Conservation (phyloP, 1,140 invertebrate species). For the Heterodera schachtii region DNA sequence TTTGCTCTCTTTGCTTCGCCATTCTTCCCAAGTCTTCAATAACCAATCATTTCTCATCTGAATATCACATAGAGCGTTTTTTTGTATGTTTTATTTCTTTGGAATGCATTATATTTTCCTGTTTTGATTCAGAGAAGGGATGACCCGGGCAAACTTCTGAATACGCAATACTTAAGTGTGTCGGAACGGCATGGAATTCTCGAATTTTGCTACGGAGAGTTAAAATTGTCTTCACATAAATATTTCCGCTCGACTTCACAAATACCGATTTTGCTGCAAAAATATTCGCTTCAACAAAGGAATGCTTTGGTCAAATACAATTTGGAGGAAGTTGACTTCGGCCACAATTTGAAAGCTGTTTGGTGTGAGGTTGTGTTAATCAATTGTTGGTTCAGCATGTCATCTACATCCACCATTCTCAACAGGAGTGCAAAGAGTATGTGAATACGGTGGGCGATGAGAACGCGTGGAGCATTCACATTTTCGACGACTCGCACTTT, state of each 20-base stretch:
- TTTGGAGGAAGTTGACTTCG: slow-evolving; percentile 27
- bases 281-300: slow-evolving; percentile 27
- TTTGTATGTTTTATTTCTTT: slow-evolving; percentile 34
- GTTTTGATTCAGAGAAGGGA: slow-evolving; percentile 32
- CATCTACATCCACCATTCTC: background rate
- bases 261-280: slow-evolving; percentile 31
- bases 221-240: slow-evolving; percentile 14
- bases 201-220: slow-evolving; percentile 2
- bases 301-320: slow-evolving; percentile 23
- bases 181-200: slow-evolving; percentile 32
- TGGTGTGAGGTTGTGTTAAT: slow-evolving; percentile 34
- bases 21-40: slow-evolving; percentile 23
- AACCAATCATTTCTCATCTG: slow-evolving; percentile 38
- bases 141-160: slow-evolving; percentile 43
- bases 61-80: slow-evolving; percentile 41
- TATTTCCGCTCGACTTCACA: slow-evolving; percentile 12
- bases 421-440: slow-evolving; percentile 41
- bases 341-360: slow-evolving; percentile 16
- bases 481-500: slow-evolving; percentile 38
- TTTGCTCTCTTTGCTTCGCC: slow-evolving; percentile 27
- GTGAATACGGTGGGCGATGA: slow-evolving; percentile 14
- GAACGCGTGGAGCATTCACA: slow-evolving; percentile 36
- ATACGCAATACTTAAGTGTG: slow-evolving; percentile 35
- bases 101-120: slow-evolving; percentile 17
- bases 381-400: background rate